Conservation (phyloP, 2,797 vertebrate species). For the Amniataba percoides region DNA sequence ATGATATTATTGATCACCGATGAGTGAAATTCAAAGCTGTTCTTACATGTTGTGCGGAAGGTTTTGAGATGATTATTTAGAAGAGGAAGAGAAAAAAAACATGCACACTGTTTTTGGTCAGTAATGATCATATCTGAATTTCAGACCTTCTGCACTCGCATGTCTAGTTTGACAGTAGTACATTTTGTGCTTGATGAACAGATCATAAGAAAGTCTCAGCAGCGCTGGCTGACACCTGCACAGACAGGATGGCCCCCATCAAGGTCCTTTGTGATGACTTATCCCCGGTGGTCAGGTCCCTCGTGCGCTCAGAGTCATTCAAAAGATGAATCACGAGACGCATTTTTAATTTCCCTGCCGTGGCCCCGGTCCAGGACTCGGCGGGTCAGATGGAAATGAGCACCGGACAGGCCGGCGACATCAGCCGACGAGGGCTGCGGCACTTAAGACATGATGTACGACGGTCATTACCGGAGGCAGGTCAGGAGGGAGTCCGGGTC, state of each 20-base stretch:
- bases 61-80: slow-evolving; percentile 38
- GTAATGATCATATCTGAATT: slow-evolving; percentile 38
- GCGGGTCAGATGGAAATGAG: slow-evolving; percentile 83
- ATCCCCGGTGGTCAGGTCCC: slow-evolving; percentile 68
- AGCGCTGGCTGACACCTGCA: slow-evolving; percentile 46
- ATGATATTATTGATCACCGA: slow-evolving; percentile 70
- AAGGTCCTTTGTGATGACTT: slow-evolving; percentile 75
- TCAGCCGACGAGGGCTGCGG: slow-evolving; percentile 72
- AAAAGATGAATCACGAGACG: slow-evolving; percentile 83
- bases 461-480: slow-evolving; percentile 84
- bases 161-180: slow-evolving; percentile 24
- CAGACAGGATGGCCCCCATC: slow-evolving; percentile 52
- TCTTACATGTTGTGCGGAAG: slow-evolving; percentile 31
- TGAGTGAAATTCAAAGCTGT: slow-evolving; percentile 60
- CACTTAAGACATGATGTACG: slow-evolving; percentile 88
- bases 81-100: slow-evolving; percentile 6
- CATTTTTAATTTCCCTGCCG: slow-evolving; percentile 84
- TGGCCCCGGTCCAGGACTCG: slow-evolving; percentile 81
- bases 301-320: slow-evolving; percentile 68
- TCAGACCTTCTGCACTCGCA: slow-evolving; percentile 11
- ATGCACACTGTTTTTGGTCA: slow-evolving; percentile 18
- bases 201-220: slow-evolving; percentile 23
- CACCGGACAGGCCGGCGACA: slow-evolving; percentile 74
- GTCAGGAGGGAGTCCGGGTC: slow-evolving; percentile 82
- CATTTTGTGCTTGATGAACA: slow-evolving; percentile 33